A percentile compares a stretch with the other conserved stretches of the same genome.
These are phyloP conservation scores for Schrankia costaestrigalis DNA, from an alignment of 2,888 invertebrate species.

Conservation along the genomic window DNA sequence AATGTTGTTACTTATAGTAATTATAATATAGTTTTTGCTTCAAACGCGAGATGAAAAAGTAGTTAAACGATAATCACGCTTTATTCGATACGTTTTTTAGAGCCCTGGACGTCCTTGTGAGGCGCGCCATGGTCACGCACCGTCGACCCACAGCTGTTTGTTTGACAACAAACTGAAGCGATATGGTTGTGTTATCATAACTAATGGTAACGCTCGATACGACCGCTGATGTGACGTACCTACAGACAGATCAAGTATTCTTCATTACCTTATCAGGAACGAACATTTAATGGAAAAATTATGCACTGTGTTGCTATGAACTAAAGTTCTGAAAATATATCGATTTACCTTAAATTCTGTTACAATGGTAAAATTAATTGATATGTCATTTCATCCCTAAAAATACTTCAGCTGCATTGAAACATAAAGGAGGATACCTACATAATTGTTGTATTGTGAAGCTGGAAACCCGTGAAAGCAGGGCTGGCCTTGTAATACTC, in stretches of 20 bases:
- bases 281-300: slow-evolving; percentile 28
- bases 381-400: too few species aligned
- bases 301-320: slow-evolving; percentile 8
- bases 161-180: slow-evolving; percentile 62
- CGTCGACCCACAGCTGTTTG: slow-evolving; percentile 56
- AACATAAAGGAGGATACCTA: too few species aligned
- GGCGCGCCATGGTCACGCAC: slow-evolving; percentile 60
- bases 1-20: too few species aligned
- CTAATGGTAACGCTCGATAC: slow-evolving; percentile 26
- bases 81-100: slow-evolving; percentile 42
- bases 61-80: slow-evolving; percentile 35
- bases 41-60: slow-evolving; percentile 37
- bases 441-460: too few species aligned
- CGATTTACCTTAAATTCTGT: too few species aligned
- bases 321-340: too few species aligned
- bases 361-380: too few species aligned
- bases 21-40: slow-evolving; percentile 26
- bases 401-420: too few species aligned
- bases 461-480: too few species aligned
- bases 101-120: slow-evolving; percentile 56
- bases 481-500: too few species aligned
- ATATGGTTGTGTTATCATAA: slow-evolving; percentile 40
- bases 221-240: slow-evolving; percentile 18
- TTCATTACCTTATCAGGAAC: too few species aligned
- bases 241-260: slow-evolving; percentile 13